These are phyloP conservation scores for Sardina pilchardus DNA, from an alignment of 2,113 vertebrate genomes.

Conservation along the genomic window DNA sequence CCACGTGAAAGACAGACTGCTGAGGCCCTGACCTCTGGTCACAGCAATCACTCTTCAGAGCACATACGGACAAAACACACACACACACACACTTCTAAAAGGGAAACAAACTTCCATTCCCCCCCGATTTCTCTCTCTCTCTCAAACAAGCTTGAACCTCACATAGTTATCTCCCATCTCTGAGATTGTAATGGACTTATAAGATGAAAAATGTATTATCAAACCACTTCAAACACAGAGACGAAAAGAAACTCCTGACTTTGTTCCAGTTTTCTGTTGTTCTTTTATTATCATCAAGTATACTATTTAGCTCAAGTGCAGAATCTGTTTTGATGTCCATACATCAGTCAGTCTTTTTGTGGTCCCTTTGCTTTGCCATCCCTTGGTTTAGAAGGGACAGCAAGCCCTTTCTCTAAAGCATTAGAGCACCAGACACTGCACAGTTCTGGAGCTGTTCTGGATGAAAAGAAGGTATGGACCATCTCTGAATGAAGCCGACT, in stretches of 20 bases:
- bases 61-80: conserved; percentile 5
- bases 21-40: neutral
- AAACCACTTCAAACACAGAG: conserved; percentile 19
- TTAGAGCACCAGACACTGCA: neutral
- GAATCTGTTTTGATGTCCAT: neutral
- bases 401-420: neutral
- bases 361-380: neutral
- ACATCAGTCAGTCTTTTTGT: neutral
- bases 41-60: neutral
- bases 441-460: neutral
- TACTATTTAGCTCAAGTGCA: neutral
- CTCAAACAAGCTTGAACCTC: neutral
- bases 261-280: neutral
- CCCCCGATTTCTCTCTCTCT: neutral
- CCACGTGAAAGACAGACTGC: conserved; percentile 15
- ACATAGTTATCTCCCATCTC: neutral
- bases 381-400: neutral
- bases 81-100: conserved; percentile 1
- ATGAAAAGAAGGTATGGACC: neutral
- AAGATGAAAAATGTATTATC: conserved; percentile 18
- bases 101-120: neutral
- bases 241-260: neutral
- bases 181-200: neutral
- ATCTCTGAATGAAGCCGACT: neutral
- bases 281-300: neutral